A percentile compares a stretch with the other conserved stretches of the same genome.
These are phyloP conservation scores for Dermolepida albohirtum DNA, from an alignment of 2,888 invertebrate genomes.

Conservation along the genomic window DNA sequence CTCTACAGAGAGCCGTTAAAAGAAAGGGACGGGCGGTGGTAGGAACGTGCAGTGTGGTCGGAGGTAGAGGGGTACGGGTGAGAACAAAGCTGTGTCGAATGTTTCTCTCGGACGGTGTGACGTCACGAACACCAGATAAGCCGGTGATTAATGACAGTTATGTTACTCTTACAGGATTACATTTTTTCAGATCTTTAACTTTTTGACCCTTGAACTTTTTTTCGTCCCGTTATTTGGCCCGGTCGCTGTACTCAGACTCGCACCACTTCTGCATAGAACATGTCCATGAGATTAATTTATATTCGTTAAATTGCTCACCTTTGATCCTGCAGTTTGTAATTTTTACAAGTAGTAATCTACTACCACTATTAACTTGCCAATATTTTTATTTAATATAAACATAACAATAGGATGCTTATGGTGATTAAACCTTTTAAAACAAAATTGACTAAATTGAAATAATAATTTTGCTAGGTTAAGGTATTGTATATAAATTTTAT, in stretches of 20 bases:
- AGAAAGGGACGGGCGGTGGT: conserved; percentile 32
- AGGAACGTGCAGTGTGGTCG: conserved; percentile 5
- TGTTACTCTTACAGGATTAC: conserved; percentile 58
- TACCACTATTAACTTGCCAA: too few relatives aligned
- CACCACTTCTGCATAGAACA: conserved; percentile 23
- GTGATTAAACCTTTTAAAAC: too few relatives aligned
- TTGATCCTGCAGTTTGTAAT: neutral
- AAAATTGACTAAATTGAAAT: too few relatives aligned
- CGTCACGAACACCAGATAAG: conserved; percentile 59
- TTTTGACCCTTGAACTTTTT: conserved; percentile 52
- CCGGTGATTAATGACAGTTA: conserved; percentile 59
- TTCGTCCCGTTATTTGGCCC: conserved; percentile 13
- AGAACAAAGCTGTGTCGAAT: conserved; percentile 51
- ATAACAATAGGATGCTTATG: too few relatives aligned
- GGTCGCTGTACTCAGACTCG: conserved; percentile 13
- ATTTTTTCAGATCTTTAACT: conserved; percentile 56
- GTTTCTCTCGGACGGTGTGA: conserved; percentile 51
- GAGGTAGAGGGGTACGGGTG: conserved; percentile 39
- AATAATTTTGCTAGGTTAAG: too few relatives aligned
- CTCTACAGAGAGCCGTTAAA: conserved; percentile 32
- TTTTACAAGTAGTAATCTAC: too few relatives aligned
- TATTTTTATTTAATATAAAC: too few relatives aligned
- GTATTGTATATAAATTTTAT: too few relatives aligned
- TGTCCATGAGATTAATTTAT: conserved; percentile 40
- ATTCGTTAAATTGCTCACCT: conserved; percentile 22